These are phyloP conservation scores for Clistopyga incitator DNA, from an alignment of 2,888 invertebrate species.

Conservation along the genomic window DNA sequence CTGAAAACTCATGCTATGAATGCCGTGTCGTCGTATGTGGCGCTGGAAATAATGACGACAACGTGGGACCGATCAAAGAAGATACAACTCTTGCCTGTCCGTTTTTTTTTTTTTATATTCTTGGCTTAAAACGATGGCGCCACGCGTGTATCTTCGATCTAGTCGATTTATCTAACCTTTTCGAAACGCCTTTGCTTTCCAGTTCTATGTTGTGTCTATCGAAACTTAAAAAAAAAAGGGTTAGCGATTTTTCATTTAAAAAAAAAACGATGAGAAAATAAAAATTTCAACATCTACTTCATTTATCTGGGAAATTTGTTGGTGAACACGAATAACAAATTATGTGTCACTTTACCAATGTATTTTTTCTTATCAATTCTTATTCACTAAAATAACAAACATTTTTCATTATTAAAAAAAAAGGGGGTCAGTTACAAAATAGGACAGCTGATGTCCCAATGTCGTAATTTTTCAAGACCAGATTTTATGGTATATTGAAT, in stretches of 20 bases:
- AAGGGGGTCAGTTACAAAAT: background rate
- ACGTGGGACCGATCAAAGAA: constrained; percentile 40
- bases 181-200: constrained; percentile 12
- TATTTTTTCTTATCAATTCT: no score
- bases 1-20: constrained; percentile 17
- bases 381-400: background rate
- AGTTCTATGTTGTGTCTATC: background rate
- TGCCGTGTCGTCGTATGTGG: constrained; percentile 22
- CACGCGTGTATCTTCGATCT: constrained; percentile 23
- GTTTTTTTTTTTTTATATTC: constrained; percentile 3
- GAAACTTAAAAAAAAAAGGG: background rate
- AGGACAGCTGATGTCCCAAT: no score
- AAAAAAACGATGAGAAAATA: constrained; percentile 17
- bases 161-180: constrained; percentile 44
- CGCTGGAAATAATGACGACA: constrained; percentile 50
- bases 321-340: constrained; percentile 26
- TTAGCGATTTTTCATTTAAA: constrained; percentile 39
- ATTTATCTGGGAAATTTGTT: background rate
- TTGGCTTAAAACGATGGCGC: background rate
- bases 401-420: background rate
- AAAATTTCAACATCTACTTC: constrained; percentile 22
- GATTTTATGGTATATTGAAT: no score
- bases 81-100: constrained; percentile 22
- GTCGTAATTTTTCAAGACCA: no score
- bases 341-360: constrained; percentile 28